Percentiles rank a stretch among this genome's conserved stretches.
These are phyloP conservation scores for Varanus salvator DNA, from an alignment of 2,113 vertebrate genomes.

Conservation along the genomic window DNA sequence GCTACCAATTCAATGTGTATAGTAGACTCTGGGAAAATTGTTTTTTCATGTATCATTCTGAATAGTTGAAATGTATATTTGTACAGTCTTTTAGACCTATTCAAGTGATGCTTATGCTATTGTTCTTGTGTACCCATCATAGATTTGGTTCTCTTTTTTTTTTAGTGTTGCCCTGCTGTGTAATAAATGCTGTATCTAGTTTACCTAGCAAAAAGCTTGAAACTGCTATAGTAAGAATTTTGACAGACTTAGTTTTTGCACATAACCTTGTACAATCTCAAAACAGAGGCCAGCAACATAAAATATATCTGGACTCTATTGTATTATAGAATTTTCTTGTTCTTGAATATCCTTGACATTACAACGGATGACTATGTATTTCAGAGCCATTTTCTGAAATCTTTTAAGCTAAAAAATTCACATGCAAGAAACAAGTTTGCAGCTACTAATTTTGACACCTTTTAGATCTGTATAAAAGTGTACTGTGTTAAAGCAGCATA, in stretches of 20 bases:
- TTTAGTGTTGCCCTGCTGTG: constrained; percentile 94
- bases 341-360: constrained; percentile 83
- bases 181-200: constrained; percentile 94
- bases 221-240: constrained; percentile 90
- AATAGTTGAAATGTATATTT: constrained; percentile 97
- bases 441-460: constrained; percentile 86
- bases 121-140: constrained; percentile 89
- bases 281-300: constrained; percentile 82
- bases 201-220: constrained; percentile 91
- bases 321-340: constrained; percentile 86
- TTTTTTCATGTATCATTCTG: constrained; percentile 90
- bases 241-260: constrained; percentile 91
- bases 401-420: constrained; percentile 83
- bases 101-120: constrained; percentile 88
- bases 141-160: constrained; percentile 87
- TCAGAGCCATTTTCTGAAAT: constrained; percentile 83
- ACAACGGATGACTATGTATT: constrained; percentile 81
- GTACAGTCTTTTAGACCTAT: constrained; percentile 99
- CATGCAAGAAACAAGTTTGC: constrained; percentile 83
- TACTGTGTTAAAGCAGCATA: constrained; percentile 86
- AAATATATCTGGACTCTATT: constrained; percentile 85
- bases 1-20: constrained; percentile 81
- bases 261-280: constrained; percentile 92
- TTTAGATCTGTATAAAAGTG: constrained; percentile 87
- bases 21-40: constrained; percentile 80